Conservation (phyloP, 2,113 vertebrate species). For the Thomomys bottae region DNA sequence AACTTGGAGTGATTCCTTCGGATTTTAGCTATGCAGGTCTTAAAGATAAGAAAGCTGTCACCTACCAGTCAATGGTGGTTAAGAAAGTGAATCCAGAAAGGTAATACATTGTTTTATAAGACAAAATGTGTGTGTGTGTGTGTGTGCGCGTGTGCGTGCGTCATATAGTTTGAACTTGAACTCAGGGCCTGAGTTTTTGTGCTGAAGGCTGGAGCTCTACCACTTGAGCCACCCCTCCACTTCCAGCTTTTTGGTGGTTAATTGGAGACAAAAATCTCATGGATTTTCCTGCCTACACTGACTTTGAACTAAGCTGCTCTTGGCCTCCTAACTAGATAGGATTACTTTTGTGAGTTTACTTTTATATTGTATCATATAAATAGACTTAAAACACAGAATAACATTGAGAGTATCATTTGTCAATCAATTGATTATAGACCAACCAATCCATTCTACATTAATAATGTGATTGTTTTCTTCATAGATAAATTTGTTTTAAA, state of each 20-base stretch:
- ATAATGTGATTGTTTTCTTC: slow-evolving; percentile 9
- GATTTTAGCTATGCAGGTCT: slow-evolving; percentile 98
- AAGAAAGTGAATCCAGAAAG: slow-evolving; percentile 93
- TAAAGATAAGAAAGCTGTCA: slow-evolving; percentile 97
- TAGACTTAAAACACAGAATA: not conserved
- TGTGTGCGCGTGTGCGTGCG: no score
- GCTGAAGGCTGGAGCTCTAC: no score
- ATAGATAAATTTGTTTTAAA: not conserved
- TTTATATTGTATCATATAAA: not conserved
- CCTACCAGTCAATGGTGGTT: slow-evolving; percentile 95
- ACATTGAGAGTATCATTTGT: not conserved
- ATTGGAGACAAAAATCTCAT: no score
- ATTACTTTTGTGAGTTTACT: not conserved
- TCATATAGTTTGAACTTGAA: no score
- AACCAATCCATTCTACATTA: not conserved
- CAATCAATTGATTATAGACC: not conserved
- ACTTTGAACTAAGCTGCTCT: no score
- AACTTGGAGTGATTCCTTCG: slow-evolving; percentile 93
- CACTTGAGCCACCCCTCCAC: no score
- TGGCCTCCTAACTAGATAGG: no score
- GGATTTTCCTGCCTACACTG: no score
- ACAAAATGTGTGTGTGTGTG: not conserved
- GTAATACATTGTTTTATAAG: slow-evolving; percentile 80
- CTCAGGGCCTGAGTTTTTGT: no score
- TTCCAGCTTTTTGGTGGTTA: no score